Evolutionary conservation across 2,888 invertebrate genomes (phyloP), one percentile per base, ranked within the genome.

Genomic region (Pediacus dermestoides): DNA sequence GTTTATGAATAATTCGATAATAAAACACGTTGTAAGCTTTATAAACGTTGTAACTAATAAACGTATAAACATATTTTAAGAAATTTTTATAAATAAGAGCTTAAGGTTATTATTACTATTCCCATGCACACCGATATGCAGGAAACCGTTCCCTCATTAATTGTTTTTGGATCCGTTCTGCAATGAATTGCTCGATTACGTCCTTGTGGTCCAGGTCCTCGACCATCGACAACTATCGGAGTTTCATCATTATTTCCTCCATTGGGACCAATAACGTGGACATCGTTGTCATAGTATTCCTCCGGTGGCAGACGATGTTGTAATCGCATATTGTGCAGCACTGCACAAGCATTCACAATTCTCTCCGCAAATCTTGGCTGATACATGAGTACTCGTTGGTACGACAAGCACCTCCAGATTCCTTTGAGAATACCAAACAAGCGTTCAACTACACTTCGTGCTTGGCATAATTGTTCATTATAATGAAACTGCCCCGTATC

Each of bases 1-100:
- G n/a, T 18, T 18, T 18, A 18, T 18, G n/a, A 18, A 18, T 18
- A 18, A 6, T 18, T 6, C n/a, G n/a, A 18, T 7, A 7, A 7
- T 18, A 18, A 18, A 18, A 18, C 21, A n/a, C 21, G 21, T 18
- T 18, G 21, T 18, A 18, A 18, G n/a, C 21, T 18, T 18, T 7
- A 18, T 7, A 18, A 7, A n/a, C 21, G n/a, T 18, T 18, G n/a
- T 18, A n/a, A 18, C 21, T 18, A 18, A 18, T 18, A 18, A 18
- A 18, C 21, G 21, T 18, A 7, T 18, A 18, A 18, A 18, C n/a
- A n/a, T 18, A 18, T 18, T 18, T 18, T 18, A 18, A 18, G 21
- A 18, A 7, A 18, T 18, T 18, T 18, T 18, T 18, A 18, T 18
- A 18, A 18, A 18, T 18, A 18, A 18, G 21, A n/a, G 21, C 21